Evolutionary conservation across 2,888 invertebrate genomes (phyloP), one percentile per base, ranked within the genome.

Genomic region (Drosophila tripunctata): DNA sequence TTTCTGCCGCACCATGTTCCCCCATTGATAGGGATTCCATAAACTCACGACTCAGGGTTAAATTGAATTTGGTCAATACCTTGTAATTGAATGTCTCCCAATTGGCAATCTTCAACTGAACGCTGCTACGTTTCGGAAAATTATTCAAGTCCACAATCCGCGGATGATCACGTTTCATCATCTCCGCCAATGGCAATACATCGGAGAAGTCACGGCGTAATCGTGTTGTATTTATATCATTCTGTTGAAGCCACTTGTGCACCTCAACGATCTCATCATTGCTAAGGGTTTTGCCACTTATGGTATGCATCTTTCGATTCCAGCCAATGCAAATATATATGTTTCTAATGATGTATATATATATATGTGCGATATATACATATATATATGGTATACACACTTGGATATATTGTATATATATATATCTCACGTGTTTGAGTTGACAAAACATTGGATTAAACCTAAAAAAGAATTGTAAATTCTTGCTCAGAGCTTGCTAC

Each of bases 31-130:
- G 90, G 70, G 93, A 92, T 55, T 94, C 93, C 90, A 95, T 94
- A 0, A 93, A 92, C 4, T 92, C 75, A 0, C 63, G 66, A 15
- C 62, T 67, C 5, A 83, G 6, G 0, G 35, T 22, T 6, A 83
- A 87, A 22, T 92, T 91, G 0, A 96, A 89, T 78, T 95, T 95
- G 74, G 93, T 92, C 27, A 96, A 89, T 4, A 96, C 95, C 90
- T 95, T 96, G 65, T 94, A 93, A 89, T 96, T 96, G n/a, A 96
- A 91, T 0, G 94, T 95, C 87, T 93, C 93, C 96, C 96, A 96
- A 88, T 96, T 96, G 78, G 94, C 93, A 33, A 95, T 88, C 91
- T 96, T 96, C 40, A 94, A 92, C 0, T 94, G 92, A 33, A 94
- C 92, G 44, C 95, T 94, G 91, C 94, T 95, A 58, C 94, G 92